Conservation (phyloP, 2,113 vertebrate genomes). For the Corythornis vintsioides region DNA sequence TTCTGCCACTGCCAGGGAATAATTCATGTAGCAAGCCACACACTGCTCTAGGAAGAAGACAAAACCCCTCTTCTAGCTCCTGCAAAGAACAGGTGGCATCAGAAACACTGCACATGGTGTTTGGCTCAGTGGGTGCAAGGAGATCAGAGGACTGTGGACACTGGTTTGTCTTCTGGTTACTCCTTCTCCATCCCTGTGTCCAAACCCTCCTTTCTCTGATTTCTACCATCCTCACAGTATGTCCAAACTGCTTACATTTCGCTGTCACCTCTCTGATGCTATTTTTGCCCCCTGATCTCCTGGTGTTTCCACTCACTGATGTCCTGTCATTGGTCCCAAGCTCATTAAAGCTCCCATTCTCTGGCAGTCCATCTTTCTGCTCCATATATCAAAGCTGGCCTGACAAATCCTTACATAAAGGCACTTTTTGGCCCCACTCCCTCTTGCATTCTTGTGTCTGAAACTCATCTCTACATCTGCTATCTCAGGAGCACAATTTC, state of each 20-base stretch:
- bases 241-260: not conserved
- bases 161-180: not conserved
- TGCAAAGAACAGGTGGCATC: not conserved
- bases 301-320: not conserved
- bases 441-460: not conserved
- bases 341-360: not conserved
- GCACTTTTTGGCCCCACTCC: not conserved
- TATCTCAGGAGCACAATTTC: not conserved
- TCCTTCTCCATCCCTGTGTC: not conserved
- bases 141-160: not conserved
- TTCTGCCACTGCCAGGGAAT: not conserved
- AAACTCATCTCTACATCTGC: slow-evolving; percentile 2
- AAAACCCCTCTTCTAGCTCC: not conserved
- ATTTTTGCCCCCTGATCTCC: not conserved
- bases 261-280: not conserved
- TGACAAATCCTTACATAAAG: not conserved
- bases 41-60: not conserved
- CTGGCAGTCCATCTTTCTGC: not conserved
- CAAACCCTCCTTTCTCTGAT: not conserved
- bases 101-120: not conserved
- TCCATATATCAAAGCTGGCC: not conserved
- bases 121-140: rapidly evolving
- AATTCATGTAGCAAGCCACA: not conserved
- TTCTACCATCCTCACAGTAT: not conserved
- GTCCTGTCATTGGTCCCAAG: not conserved